Evolutionary conservation across 2,113 vertebrate species (phyloP).

Genomic region (Grallaria varia): DNA sequence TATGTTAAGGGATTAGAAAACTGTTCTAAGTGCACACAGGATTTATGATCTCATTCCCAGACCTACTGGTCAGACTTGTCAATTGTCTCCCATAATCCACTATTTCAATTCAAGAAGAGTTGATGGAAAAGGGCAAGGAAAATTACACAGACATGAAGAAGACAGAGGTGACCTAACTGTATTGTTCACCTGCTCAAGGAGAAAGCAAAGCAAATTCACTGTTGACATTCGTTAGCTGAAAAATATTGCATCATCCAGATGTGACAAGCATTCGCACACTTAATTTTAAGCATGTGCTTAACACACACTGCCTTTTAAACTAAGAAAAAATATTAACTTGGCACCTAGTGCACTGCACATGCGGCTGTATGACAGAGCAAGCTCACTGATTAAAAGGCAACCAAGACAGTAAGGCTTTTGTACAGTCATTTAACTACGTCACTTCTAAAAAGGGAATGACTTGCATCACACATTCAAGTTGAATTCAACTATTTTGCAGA

Average conservation of each 20-base stretch:
- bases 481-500: neutral
- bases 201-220: neutral
- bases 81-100: neutral
- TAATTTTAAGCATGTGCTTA: constrained; percentile 10
- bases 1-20: constrained; percentile 29
- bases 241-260: neutral
- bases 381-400: neutral
- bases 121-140: neutral
- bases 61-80: constrained; percentile 11
- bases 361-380: neutral
- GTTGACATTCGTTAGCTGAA: neutral
- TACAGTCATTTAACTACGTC: neutral
- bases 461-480: neutral
- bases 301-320: neutral
- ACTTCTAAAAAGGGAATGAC: neutral
- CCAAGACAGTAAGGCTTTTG: neutral
- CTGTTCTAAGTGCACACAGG: neutral
- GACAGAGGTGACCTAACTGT: neutral
- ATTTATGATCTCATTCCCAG: constrained; percentile 41
- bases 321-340: neutral
- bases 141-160: neutral
- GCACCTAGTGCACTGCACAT: neutral
- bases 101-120: neutral
- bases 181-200: neutral
- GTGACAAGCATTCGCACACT: neutral